These are phyloP conservation scores for Notocelia uddmanniana DNA, from an alignment of 2,888 invertebrate species.

Conservation along the genomic window DNA sequence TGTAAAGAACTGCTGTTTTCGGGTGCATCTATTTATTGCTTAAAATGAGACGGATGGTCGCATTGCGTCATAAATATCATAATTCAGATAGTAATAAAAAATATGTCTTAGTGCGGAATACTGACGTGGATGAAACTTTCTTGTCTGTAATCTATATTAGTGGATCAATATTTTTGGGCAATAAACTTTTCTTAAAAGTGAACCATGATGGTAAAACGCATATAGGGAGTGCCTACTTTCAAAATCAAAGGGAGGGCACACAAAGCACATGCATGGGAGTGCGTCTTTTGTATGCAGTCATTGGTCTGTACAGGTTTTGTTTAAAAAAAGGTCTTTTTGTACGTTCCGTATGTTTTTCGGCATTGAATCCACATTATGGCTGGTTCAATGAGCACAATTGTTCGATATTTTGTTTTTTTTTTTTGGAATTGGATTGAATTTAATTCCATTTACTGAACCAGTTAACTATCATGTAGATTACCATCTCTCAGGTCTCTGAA, in stretches of 20 bases:
- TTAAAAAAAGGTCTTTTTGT: slow-evolving; percentile 41
- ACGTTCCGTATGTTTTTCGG: slow-evolving; percentile 36
- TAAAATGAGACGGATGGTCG: no score
- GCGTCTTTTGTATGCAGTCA: slow-evolving; percentile 45
- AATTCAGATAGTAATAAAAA: no score
- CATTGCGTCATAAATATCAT: no score
- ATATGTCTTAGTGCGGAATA: no score
- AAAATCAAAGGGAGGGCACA: slow-evolving; percentile 43
- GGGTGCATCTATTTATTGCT: no score
- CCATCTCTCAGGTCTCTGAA: not conserved
- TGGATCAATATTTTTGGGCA: not conserved
- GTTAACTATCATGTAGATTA: not conserved
- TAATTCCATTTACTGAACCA: not conserved
- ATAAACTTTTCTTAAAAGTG: slow-evolving; percentile 7
- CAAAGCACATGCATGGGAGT: slow-evolving; percentile 46
- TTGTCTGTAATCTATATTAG: not conserved
- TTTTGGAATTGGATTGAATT: slow-evolving; percentile 6
- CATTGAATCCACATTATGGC: slow-evolving; percentile 35
- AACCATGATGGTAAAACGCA: slow-evolving; percentile 4
- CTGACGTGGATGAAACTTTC: no score
- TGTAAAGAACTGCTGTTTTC: no score
- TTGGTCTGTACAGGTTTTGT: slow-evolving; percentile 40
- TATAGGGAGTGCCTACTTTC: slow-evolving; percentile 40
- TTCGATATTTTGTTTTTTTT: slow-evolving; percentile 25
- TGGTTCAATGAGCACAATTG: slow-evolving; percentile 33